Evolutionary conservation across 1,140 invertebrate genomes (phyloP).

Genomic region (Achroia grisella): DNA sequence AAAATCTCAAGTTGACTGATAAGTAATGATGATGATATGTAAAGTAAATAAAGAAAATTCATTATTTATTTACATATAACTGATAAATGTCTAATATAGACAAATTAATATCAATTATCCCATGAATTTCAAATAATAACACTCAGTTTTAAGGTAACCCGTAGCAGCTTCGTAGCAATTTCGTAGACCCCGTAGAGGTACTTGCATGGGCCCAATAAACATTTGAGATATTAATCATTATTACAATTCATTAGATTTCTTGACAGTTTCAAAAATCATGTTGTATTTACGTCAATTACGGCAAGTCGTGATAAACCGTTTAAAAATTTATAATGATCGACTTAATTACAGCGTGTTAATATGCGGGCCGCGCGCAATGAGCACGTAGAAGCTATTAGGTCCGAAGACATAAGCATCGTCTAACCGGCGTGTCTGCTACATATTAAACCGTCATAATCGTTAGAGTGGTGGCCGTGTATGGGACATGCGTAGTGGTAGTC

Average conservation of each 20-base stretch:
- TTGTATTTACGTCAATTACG: constrained; percentile 29
- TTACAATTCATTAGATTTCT: neutral
- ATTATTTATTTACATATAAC: no score
- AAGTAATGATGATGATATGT: no score
- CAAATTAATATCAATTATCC: no score
- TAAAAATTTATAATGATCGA: constrained; percentile 24
- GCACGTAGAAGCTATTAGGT: constrained; percentile 24
- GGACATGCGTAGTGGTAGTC: no score
- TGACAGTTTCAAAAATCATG: constrained; percentile 12
- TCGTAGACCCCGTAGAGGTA: neutral
- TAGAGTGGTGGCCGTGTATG: no score
- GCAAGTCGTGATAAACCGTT: constrained; percentile 21
- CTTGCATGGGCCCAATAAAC: constrained; percentile 2
- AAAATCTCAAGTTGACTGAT: no score
- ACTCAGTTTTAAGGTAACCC: constrained; percentile 5
- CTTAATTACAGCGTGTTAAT: constrained; percentile 34
- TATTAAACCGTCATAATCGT: constrained; percentile 9
- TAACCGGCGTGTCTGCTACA: constrained; percentile 7
- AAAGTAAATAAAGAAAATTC: no score
- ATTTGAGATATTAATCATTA: constrained; percentile 5
- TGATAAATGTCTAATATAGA: no score
- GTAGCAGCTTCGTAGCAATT: constrained; percentile 30
- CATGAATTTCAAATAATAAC: no score
- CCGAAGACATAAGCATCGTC: constrained; percentile 9
- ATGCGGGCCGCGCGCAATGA: constrained; percentile 26